Conservation (phyloP, 2,888 invertebrate species). For the Epinotia brunnichana region DNA sequence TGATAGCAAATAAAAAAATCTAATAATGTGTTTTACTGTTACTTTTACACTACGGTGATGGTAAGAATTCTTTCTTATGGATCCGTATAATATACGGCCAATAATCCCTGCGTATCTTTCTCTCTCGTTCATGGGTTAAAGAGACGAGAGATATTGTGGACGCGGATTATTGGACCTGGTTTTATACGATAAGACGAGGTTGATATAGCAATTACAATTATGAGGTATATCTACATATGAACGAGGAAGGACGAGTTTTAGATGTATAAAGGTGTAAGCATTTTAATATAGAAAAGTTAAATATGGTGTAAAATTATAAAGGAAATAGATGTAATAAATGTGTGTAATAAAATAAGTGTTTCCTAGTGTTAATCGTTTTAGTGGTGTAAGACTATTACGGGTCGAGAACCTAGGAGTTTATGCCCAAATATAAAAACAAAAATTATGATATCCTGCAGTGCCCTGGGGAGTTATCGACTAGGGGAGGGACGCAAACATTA, state of each 20-base stretch:
- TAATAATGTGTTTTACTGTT: not conserved
- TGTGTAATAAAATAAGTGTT: too few species aligned
- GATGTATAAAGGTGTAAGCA: not conserved
- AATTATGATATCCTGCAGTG: conserved; percentile 72
- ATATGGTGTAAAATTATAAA: not conserved
- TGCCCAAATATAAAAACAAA: conserved; percentile 74
- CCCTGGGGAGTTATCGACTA: conserved; percentile 53
- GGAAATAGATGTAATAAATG: conserved; percentile 54
- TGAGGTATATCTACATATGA: not conserved
- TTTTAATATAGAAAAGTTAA: not conserved
- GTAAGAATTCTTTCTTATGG: not conserved
- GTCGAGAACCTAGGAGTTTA: conserved; percentile 48
- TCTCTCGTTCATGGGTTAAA: too few species aligned
- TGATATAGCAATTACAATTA: not conserved
- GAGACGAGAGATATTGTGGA: too few species aligned
- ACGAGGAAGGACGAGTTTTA: not conserved
- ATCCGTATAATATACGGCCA: too few species aligned
- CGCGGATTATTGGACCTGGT: too few species aligned
- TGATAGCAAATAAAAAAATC: not conserved
- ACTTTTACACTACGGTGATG: not conserved
- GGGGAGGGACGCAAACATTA: conserved; percentile 71
- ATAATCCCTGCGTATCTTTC: too few species aligned
- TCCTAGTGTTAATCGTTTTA: conserved; percentile 50
- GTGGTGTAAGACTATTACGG: conserved; percentile 74
- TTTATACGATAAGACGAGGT: not conserved